A percentile compares a stretch with the other conserved stretches of the same genome.
Evolutionary conservation across 2,888 invertebrate species (phyloP).

Genomic region (Cacoxenus indagator): DNA sequence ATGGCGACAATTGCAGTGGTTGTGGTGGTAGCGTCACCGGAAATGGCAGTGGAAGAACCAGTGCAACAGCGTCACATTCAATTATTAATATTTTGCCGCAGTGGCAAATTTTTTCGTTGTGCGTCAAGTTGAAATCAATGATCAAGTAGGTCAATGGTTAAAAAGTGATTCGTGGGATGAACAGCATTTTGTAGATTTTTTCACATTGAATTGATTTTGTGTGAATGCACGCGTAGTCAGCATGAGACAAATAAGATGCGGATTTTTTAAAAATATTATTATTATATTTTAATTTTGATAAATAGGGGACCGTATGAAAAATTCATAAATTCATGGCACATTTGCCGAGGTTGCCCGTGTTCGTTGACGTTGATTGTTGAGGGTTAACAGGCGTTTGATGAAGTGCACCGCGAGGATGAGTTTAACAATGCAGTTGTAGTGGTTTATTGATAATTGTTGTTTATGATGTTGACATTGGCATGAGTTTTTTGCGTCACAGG

Average conservation of each 20-base stretch:
- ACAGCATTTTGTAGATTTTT: not conserved
- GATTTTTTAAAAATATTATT: not conserved
- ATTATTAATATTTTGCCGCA: slow-evolving; percentile 63
- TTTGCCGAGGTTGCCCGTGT: not conserved
- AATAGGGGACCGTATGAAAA: not conserved
- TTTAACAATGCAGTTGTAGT: not conserved
- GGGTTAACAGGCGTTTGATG: not conserved
- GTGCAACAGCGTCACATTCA: slow-evolving; percentile 47
- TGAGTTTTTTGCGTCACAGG: not conserved
- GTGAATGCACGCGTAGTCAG: not conserved
- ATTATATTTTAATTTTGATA: too few relatives aligned
- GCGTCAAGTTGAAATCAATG: slow-evolving; percentile 9
- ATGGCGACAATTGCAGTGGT: slow-evolving; percentile 23
- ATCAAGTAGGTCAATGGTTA: slow-evolving; percentile 4
- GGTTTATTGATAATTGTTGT: not conserved
- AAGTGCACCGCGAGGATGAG: not conserved
- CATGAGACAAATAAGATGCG: not conserved
- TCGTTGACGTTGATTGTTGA: not conserved
- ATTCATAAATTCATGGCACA: not conserved
- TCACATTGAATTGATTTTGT: not conserved
- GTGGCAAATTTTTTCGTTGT: slow-evolving; percentile 26
- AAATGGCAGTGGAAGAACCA: slow-evolving; percentile 5
- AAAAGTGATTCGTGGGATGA: not conserved
- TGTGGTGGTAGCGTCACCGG: not conserved
- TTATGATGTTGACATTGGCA: not conserved